phyloP scores from a whole-genome alignment of 2,797 vertebrate genomes.

The Cephalopachus bancanus region DNA sequence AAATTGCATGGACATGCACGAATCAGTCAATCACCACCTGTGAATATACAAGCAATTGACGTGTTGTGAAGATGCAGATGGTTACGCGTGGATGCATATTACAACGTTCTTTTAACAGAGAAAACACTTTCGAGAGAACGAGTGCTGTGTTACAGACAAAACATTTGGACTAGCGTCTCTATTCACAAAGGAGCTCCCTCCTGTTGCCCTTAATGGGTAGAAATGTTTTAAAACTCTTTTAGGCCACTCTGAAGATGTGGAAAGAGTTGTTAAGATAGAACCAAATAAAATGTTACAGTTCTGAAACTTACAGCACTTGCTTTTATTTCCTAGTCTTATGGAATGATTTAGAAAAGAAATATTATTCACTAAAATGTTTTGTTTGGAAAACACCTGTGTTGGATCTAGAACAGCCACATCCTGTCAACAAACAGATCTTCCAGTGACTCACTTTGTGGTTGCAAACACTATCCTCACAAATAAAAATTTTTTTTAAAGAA shows the following conservation, averaged over 20 bases:
- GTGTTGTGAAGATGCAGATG: neutral
- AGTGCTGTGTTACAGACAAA: conserved; percentile 7
- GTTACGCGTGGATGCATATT: neutral
- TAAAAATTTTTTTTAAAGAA: conserved; percentile 1
- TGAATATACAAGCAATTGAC: conserved; percentile 7
- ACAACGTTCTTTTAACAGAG: conserved; percentile 51
- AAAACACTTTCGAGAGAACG: neutral
- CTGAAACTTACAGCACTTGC: conserved; percentile 5
- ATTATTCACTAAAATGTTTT: neutral
- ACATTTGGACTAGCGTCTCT: neutral
- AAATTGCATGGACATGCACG: neutral
- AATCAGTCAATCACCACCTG: conserved; percentile 58
- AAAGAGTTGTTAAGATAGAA: conserved; percentile 23
- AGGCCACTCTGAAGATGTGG: conserved; percentile 13
- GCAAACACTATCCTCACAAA: neutral
- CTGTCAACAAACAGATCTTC: neutral
- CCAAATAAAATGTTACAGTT: conserved; percentile 41
- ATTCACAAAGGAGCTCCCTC: neutral
- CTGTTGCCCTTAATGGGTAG: neutral
- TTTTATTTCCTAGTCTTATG: neutral
- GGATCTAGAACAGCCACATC: neutral
- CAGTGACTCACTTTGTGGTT: neutral
- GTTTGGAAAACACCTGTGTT: conserved; percentile 60
- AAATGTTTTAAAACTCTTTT: conserved; percentile 57
- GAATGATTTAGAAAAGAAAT: neutral